Percentiles rank a stretch among this genome's conserved stretches.
Conservation (phyloP, 1,140 invertebrate species). For the Drosophila lowei region DNA sequence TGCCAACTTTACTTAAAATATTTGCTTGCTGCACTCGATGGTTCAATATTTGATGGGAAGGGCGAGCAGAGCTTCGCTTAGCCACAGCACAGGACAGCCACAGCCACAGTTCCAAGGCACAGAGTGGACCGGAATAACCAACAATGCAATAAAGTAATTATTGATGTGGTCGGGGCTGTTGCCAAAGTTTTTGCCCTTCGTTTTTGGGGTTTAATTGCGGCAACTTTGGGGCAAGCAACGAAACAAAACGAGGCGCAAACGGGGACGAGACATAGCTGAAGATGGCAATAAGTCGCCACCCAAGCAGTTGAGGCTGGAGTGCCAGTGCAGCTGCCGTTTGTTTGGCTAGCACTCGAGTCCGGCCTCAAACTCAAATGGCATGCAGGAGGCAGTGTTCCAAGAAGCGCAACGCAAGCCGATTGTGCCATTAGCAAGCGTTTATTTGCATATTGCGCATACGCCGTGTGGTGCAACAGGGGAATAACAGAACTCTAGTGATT, state of each 20-base stretch:
- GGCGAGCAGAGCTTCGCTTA: too few species aligned
- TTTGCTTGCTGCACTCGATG: conserved; percentile 4
- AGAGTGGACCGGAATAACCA: not conserved
- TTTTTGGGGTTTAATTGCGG: conserved; percentile 49
- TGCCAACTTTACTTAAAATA: not conserved
- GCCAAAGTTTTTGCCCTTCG: conserved; percentile 25
- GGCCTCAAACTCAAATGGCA: conserved; percentile 31
- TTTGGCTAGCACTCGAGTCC: conserved; percentile 55
- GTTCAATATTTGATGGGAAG: conserved; percentile 28
- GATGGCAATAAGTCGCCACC: conserved; percentile 44
- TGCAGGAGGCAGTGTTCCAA: not conserved
- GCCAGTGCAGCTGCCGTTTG: conserved; percentile 54
- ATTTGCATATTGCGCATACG: conserved; percentile 75
- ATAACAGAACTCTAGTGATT: conserved; percentile 40
- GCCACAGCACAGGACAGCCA: too few species aligned
- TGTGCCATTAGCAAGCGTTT: conserved; percentile 39
- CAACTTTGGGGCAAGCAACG: conserved; percentile 26
- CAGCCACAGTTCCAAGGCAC: not conserved
- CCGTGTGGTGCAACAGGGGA: conserved; percentile 23
- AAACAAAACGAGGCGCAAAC: too few species aligned
- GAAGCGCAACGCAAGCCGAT: conserved; percentile 9
- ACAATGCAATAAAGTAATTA: conserved; percentile 63
- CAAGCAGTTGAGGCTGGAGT: not conserved
- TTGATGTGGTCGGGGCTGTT: conserved; percentile 36
- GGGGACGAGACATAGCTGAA: not conserved